These are phyloP conservation scores for Seriola quinqueradiata DNA, from an alignment of 2,113 vertebrate species.

Conservation along the genomic window DNA sequence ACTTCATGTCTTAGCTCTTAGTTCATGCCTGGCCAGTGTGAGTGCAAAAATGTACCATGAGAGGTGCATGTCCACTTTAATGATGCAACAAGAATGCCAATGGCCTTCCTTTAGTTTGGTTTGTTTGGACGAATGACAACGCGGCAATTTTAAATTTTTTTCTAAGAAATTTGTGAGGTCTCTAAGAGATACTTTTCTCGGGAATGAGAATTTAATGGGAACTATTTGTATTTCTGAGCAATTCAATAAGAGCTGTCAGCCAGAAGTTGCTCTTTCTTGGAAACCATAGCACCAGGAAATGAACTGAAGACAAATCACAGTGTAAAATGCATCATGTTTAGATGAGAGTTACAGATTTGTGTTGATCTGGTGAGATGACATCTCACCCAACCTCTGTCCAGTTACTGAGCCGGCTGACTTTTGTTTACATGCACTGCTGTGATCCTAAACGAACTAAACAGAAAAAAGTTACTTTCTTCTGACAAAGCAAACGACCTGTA, in stretches of 20 bases:
- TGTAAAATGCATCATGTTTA: slow-evolving; percentile 30
- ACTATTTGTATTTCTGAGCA: no score
- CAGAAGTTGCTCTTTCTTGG: no score
- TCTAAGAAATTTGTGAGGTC: not conserved
- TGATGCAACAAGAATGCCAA: not conserved
- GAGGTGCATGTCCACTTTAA: not conserved
- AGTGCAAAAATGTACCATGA: not conserved
- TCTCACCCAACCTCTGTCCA: slow-evolving; percentile 38
- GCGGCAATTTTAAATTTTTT: not conserved
- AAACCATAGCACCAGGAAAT: no score
- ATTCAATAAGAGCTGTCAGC: no score
- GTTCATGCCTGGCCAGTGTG: not conserved
- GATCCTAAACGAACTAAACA: slow-evolving; percentile 47
- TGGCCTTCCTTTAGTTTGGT: not conserved
- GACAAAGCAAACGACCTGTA: slow-evolving; percentile 28
- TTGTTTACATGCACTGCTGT: slow-evolving; percentile 37
- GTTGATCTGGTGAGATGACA: slow-evolving; percentile 47
- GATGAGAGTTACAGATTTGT: slow-evolving; percentile 53
- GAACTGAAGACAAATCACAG: slow-evolving; percentile 3
- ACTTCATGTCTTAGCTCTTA: not conserved
- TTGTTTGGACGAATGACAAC: not conserved
- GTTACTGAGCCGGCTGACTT: slow-evolving; percentile 49
- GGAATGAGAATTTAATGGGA: not conserved
- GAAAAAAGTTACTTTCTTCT: not conserved
- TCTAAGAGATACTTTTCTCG: not conserved